Evolutionary conservation across 2,888 invertebrate species (phyloP).

Genomic region (Falcaria lacertinaria): DNA sequence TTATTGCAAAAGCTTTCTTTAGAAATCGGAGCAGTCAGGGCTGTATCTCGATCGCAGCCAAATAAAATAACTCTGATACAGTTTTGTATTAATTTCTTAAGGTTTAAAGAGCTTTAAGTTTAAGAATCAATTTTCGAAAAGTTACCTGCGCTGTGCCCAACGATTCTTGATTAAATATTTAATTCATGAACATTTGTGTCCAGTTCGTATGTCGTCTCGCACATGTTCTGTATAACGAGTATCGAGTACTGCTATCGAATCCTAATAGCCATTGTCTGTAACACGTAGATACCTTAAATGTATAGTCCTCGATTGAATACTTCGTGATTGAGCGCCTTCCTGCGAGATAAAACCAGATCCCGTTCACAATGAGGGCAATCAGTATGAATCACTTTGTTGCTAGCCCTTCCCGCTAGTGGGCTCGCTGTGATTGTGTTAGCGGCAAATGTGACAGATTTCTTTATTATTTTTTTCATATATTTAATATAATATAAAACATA

Average conservation of each 20-base stretch:
- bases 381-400: conserved; percentile 43
- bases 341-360: conserved; percentile 36
- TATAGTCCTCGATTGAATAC: conserved; percentile 44
- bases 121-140: no score
- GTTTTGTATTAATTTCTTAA: no score
- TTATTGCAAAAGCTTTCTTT: no score
- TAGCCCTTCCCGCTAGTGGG: conserved; percentile 18
- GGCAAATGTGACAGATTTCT: not conserved
- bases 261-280: conserved; percentile 9
- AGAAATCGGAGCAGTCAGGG: no score
- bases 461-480: no score
- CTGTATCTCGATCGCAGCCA: no score
- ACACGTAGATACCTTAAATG: not conserved
- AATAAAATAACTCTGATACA: no score
- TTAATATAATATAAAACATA: no score
- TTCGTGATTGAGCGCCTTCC: conserved; percentile 48
- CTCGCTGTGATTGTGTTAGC: not conserved
- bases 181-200: not conserved
- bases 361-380: conserved; percentile 59
- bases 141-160: no score
- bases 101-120: no score
- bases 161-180: no score
- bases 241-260: not conserved
- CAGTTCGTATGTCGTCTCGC: not conserved
- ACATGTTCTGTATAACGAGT: not conserved